These are phyloP conservation scores for Isaurus tuberculatus DNA, from an alignment of 92 coral and sea anemone species.

Conservation along the genomic window DNA sequence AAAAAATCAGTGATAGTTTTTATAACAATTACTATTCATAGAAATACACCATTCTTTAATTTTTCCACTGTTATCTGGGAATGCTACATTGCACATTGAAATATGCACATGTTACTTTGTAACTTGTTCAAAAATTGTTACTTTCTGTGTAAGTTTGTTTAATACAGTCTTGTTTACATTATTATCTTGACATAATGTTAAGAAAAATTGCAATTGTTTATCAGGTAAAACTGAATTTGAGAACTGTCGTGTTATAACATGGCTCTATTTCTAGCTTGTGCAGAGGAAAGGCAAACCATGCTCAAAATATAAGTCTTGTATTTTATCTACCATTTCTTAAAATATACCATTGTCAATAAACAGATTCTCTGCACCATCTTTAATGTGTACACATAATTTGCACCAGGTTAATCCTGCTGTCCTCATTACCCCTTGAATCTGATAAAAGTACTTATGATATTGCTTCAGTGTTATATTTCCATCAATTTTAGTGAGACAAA, in stretches of 20 bases:
- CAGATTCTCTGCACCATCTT: constrained; percentile 23
- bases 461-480: background rate
- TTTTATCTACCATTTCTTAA: constrained; percentile 11
- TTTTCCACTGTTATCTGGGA: constrained; percentile 15
- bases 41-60: constrained; percentile 20
- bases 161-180: too few relatives aligned
- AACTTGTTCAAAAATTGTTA: constrained; percentile 20
- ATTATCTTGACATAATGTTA: too few relatives aligned
- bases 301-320: background rate
- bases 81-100: constrained; percentile 11
- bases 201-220: too few relatives aligned
- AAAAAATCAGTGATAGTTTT: constrained; percentile 28
- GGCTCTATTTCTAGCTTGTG: background rate
- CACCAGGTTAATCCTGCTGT: constrained; percentile 1
- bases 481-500: background rate
- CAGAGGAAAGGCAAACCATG: constrained; percentile 1
- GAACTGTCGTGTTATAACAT: background rate
- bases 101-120: constrained; percentile 22
- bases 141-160: constrained; percentile 24
- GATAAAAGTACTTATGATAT: background rate
- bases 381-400: constrained; percentile 28
- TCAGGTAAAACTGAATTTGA: too few relatives aligned
- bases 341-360: constrained; percentile 1
- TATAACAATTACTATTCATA: constrained; percentile 12
- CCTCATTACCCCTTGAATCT: background rate